These are phyloP conservation scores for Tinamus guttatus DNA, from an alignment of 2,113 vertebrate genomes.

Conservation along the genomic window DNA sequence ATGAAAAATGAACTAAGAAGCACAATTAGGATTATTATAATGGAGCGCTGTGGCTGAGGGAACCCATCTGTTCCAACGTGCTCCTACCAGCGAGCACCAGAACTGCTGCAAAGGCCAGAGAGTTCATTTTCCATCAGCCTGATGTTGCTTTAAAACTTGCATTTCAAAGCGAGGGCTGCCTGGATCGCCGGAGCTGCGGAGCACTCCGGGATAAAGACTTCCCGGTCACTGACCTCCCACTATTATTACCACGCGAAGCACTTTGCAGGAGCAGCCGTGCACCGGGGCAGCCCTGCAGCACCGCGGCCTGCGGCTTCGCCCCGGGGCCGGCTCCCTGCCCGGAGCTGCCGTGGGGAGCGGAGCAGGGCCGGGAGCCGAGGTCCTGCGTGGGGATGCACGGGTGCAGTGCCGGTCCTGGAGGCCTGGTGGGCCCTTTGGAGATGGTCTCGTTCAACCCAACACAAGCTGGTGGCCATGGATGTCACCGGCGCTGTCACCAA, in stretches of 20 bases:
- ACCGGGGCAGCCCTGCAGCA: accelerated
- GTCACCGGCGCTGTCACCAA: no score
- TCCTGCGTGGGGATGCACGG: no score
- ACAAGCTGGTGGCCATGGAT: no score
- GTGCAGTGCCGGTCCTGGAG: no score
- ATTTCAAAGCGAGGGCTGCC: slow-evolving; percentile 11
- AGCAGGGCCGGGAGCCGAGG: no score
- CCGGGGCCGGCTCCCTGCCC: no score
- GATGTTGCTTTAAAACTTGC: slow-evolving; percentile 37
- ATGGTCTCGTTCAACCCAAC: no score
- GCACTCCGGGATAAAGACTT: slow-evolving; percentile 19
- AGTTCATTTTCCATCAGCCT: slow-evolving; percentile 37
- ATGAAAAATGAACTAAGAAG: slow-evolving; percentile 45
- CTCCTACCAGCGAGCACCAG: neutral
- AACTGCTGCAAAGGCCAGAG: slow-evolving; percentile 24
- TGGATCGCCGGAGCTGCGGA: neutral
- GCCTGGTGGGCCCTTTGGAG: no score
- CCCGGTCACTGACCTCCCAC: slow-evolving; percentile 40
- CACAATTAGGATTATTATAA: slow-evolving; percentile 20
- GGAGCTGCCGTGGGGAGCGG: no score
- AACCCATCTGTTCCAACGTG: slow-evolving; percentile 44
- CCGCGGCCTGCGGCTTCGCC: neutral
- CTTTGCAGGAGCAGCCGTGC: neutral
- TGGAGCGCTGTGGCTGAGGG: neutral
- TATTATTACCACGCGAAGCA: neutral